These are phyloP conservation scores for Aphis craccivora DNA, from an alignment of 1,140 invertebrate species.

Conservation along the genomic window DNA sequence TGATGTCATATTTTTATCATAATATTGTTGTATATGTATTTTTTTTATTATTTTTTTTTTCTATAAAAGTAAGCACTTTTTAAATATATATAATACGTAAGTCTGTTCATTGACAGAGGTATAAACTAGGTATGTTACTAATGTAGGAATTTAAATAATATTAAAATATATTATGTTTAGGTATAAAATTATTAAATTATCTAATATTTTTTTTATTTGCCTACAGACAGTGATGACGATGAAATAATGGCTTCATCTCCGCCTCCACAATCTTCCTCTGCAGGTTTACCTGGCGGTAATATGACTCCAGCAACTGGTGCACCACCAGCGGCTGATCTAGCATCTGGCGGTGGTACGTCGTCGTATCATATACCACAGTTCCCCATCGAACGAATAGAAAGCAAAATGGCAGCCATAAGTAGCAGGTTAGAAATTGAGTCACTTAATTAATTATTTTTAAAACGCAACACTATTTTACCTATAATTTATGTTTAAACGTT, in stretches of 20 bases:
- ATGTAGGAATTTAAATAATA: not conserved
- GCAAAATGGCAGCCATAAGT: conserved; percentile 68
- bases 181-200: not conserved
- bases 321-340: not conserved
- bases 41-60: not conserved
- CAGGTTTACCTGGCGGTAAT: not conserved
- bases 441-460: not conserved
- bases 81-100: not conserved
- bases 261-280: not conserved
- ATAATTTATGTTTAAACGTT: not conserved
- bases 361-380: conserved; percentile 96
- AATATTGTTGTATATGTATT: not conserved
- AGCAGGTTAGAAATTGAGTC: conserved; percentile 33
- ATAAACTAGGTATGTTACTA: not conserved
- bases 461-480: not conserved
- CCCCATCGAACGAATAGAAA: conserved; percentile 95
- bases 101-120: not conserved
- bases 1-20: not conserved
- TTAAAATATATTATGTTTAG: not conserved
- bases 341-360: conserved; percentile 65
- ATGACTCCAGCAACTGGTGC: conserved; percentile 1
- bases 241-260: conserved; percentile 44
- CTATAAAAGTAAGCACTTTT: not conserved
- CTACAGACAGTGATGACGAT: conserved; percentile 43
- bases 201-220: not conserved